Evolutionary conservation across 2,113 vertebrate genomes (phyloP).

Genomic region (Solenodon paradoxus): DNA sequence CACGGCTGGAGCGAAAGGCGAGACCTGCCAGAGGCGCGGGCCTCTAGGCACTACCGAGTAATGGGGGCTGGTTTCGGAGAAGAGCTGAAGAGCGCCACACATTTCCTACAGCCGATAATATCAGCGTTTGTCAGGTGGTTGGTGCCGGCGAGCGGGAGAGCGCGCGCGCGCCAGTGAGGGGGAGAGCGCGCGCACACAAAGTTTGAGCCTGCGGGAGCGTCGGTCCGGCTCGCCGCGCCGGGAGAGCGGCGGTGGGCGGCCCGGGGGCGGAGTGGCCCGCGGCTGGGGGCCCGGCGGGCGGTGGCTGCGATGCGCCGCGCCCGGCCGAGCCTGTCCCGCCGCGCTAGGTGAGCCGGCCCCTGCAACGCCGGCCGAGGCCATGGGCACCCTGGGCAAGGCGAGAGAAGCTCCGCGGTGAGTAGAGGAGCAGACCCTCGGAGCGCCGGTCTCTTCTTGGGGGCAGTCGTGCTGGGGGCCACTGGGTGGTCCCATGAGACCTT

Average conservation of each 20-base stretch:
- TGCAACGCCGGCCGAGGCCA: conserved; percentile 59
- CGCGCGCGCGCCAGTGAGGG: neutral
- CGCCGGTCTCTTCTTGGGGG: neutral
- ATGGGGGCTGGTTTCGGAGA: conserved; percentile 27
- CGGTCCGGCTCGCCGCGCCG: neutral
- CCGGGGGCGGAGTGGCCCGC: neutral
- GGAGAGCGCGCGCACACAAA: conserved; percentile 53
- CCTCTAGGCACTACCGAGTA: neutral
- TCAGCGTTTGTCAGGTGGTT: conserved; percentile 63
- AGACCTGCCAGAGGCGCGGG: neutral
- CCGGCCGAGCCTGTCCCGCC: conserved; percentile 37
- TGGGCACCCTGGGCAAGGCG: conserved; percentile 79
- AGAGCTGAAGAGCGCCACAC: neutral
- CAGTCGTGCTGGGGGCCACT: neutral
- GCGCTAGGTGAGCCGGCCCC: conserved; percentile 52
- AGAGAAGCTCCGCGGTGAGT: conserved; percentile 77
- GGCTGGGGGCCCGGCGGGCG: no score
- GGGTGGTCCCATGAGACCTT: neutral
- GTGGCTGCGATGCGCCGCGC: conserved; percentile 51
- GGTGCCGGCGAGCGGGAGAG: neutral
- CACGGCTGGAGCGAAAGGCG: neutral
- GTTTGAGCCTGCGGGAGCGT: conserved; percentile 57
- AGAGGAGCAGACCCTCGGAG: neutral
- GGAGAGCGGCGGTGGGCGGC: neutral
- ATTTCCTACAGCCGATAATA: conserved; percentile 35